Evolutionary conservation across 2,888 invertebrate genomes (phyloP), one percentile per base, ranked within the genome.

Genomic region (Caenorhabditis becei): DNA sequence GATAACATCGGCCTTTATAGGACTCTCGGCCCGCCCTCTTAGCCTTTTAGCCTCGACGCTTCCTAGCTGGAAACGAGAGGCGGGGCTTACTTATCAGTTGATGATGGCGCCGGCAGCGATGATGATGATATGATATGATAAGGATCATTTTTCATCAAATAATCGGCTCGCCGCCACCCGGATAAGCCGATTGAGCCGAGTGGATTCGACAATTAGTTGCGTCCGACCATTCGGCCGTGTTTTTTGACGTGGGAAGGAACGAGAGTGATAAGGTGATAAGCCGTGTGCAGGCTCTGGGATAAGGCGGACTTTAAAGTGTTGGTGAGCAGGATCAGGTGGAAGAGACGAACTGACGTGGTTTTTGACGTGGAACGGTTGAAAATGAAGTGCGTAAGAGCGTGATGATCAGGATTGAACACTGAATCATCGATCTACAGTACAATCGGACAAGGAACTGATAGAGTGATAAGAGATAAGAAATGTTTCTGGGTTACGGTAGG

Each of bases 141-240:
- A 41, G 41, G 59, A 59, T 37, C 24, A 59, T 11, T 37, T 59
- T 59, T 41, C 26, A 56, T 32, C 56, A 56, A 56, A 28, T 59
- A 59, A 59, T 59, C 59, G 41, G 59, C 59, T 58, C 58, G 18
- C 35, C 58, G 37, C 37, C 58, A 35, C 58, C 58, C 35, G 41
- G 59, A 37, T 59, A 41, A 59, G 56, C 67, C 47, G 67, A 53
- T 67, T 67, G 56, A 56, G 67, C 67, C 67, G 67, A 67, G 56
- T 67, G 67, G 44, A 67, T 67, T 35, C 47, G 41, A 47, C 51
- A 70, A 70, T 70, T 70, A 37, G 32, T 28, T 16, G 56, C 56
- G 32, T 11, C 35, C 54, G 58, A 58, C 58, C 58, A 58, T 58
- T 58, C 35, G 18, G 3, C 32, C 14, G 4, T 51, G 49, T 44